Percentiles rank a stretch among this genome's conserved stretches.
phyloP scores from a whole-genome alignment of 2,888 invertebrate genomes.

The Drosophila testacea region DNA sequence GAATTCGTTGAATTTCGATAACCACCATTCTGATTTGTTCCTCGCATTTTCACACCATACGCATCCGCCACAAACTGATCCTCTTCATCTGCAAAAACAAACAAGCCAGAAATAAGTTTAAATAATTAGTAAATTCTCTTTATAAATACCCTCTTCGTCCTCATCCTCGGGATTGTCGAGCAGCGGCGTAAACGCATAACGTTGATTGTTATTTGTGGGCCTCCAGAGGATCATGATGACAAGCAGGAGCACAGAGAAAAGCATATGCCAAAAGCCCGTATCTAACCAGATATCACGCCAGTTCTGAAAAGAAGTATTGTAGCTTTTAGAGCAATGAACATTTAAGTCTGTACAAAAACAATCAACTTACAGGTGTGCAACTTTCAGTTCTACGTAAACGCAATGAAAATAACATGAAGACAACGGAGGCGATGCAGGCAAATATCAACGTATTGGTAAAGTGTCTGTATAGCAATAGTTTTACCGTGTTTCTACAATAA shows the following conservation, averaged over 20 bases:
- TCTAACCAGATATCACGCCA: conserved; percentile 98
- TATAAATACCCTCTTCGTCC: conserved; percentile 87
- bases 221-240: conserved; percentile 98
- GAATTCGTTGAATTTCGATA: conserved; percentile 83
- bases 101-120: not conserved
- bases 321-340: too few species aligned
- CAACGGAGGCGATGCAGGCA: conserved; percentile 94
- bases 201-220: conserved; percentile 97
- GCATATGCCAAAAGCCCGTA: conserved; percentile 97
- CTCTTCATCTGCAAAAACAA: conserved; percentile 88
- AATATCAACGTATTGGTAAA: conserved; percentile 97
- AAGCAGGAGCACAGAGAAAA: conserved; percentile 94
- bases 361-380: conserved; percentile 89
- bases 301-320: conserved; percentile 86
- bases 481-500: conserved; percentile 91
- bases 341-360: not conserved
- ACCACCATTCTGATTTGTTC: conserved; percentile 85
- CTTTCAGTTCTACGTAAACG: conserved; percentile 90
- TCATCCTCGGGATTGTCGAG: conserved; percentile 93
- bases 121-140: not conserved
- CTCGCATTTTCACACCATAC: conserved; percentile 92
- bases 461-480: conserved; percentile 94
- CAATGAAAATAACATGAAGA: conserved; percentile 97
- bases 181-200: conserved; percentile 96
- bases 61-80: conserved; percentile 95